Evolutionary conservation across 2,113 vertebrate genomes (phyloP).

Genomic region (Zosterops lateralis): DNA sequence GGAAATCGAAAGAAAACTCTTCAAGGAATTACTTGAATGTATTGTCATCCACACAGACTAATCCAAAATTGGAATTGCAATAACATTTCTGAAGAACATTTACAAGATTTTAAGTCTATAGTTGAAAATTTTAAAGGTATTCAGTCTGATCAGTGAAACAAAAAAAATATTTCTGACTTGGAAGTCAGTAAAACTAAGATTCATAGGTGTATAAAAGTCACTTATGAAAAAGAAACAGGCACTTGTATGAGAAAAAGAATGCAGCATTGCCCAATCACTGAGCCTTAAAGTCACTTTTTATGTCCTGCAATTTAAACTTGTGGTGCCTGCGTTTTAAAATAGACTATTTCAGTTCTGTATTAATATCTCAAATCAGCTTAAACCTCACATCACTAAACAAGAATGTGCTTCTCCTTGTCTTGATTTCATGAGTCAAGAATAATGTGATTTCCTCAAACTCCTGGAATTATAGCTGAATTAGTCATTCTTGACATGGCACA

Average conservation of each 20-base stretch:
- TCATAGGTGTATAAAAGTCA: not conserved
- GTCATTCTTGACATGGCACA: not conserved
- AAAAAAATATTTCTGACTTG: not conserved
- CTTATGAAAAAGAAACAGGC: not conserved
- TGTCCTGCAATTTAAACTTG: not conserved
- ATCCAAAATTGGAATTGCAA: not conserved
- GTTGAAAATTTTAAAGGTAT: not conserved
- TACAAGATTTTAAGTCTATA: not conserved
- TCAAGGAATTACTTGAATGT: not conserved
- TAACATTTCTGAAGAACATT: not conserved
- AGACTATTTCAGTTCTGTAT: not conserved
- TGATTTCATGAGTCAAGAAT: not conserved
- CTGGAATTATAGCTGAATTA: not conserved
- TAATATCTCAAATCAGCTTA: not conserved
- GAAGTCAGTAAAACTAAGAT: not conserved
- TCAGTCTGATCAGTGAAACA: not conserved
- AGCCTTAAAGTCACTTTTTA: not conserved
- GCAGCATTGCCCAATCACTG: not conserved
- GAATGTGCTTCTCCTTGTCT: not conserved
- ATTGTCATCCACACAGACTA: not conserved
- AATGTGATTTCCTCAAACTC: not conserved
- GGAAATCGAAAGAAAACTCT: not conserved
- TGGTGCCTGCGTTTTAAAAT: not conserved
- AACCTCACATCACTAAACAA: not conserved
- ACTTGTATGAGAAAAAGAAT: not conserved